A percentile compares a stretch with the other conserved stretches of the same genome.
Conservation (phyloP, 2,888 invertebrate genomes). For the Dryococelus australis region DNA sequence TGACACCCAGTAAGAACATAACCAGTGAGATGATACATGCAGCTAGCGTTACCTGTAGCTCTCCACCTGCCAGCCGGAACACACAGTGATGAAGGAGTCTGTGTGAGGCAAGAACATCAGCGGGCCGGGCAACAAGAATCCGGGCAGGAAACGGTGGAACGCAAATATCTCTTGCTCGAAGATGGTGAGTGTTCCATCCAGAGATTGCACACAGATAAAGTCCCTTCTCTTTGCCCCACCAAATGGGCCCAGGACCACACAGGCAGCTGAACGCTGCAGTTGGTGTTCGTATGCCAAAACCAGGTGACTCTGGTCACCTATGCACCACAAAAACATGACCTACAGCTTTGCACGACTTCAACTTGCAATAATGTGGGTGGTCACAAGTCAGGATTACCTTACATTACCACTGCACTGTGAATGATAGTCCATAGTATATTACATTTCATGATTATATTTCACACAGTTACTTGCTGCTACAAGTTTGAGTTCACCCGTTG, state of each 20-base stretch:
- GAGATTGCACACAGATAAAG: constrained; percentile 88
- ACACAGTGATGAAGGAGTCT: constrained; percentile 86
- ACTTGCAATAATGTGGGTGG: no score
- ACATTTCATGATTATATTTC: no score
- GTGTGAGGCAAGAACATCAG: constrained; percentile 80
- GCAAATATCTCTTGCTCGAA: constrained; percentile 93
- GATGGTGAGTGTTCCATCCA: constrained; percentile 89
- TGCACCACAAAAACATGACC: constrained; percentile 47
- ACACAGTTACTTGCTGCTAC: no score
- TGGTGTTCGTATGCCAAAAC: constrained; percentile 79
- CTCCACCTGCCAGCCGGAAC: constrained; percentile 83
- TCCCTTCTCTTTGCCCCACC: constrained; percentile 84
- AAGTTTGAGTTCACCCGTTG: no score
- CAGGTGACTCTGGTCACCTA: constrained; percentile 74
- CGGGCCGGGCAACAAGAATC: constrained; percentile 83
- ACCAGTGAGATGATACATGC: not conserved
- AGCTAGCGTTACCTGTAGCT: constrained; percentile 76
- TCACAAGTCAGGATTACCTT: no score
- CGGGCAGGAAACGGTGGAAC: constrained; percentile 82
- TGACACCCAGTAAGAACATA: not conserved
- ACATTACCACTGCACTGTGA: no score
- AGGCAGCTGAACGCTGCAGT: constrained; percentile 78
- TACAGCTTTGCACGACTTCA: no score
- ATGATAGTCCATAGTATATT: no score
- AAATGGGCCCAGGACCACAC: constrained; percentile 83